phyloP scores from a whole-genome alignment of 2,113 vertebrate species.

The Emydocephalus ijimae region DNA sequence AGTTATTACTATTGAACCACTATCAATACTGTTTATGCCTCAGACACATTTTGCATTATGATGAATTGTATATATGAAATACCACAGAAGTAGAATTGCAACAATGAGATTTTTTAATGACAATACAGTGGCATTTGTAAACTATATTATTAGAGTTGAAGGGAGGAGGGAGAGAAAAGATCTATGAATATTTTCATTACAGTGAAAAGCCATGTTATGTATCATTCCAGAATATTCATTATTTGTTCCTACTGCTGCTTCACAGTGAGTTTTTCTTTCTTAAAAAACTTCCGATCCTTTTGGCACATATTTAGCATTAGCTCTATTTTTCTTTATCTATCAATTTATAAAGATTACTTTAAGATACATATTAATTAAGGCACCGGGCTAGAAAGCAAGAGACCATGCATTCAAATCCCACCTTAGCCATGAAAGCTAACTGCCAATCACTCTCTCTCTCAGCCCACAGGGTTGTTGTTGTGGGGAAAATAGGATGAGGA shows the following conservation, averaged over 20 bases:
- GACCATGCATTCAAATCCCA: not conserved
- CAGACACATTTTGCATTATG: conserved; percentile 24
- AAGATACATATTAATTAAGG: not conserved
- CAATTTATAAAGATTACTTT: not conserved
- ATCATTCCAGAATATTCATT: not conserved
- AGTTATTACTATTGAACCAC: conserved; percentile 30
- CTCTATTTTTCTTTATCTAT: not conserved
- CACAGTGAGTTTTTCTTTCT: not conserved
- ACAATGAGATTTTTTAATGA: conserved; percentile 48
- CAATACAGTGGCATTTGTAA: conserved; percentile 37
- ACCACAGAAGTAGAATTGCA: conserved; percentile 35
- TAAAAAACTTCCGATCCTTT: not conserved
- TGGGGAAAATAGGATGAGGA: not conserved
- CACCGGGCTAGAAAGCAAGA: not conserved
- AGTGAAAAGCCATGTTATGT: not conserved
- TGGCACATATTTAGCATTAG: not conserved
- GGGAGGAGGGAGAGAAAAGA: conserved; percentile 40
- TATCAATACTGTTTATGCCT: conserved; percentile 50
- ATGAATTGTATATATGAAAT: conserved; percentile 37
- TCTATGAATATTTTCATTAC: conserved; percentile 18
- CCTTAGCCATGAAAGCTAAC: not conserved
- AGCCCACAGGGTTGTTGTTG: not conserved
- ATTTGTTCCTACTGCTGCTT: not conserved
- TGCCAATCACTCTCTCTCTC: not conserved
- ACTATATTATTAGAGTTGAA: not conserved